Evolutionary conservation across 2,797 vertebrate genomes (phyloP).

Genomic region (Sus cebifrons): DNA sequence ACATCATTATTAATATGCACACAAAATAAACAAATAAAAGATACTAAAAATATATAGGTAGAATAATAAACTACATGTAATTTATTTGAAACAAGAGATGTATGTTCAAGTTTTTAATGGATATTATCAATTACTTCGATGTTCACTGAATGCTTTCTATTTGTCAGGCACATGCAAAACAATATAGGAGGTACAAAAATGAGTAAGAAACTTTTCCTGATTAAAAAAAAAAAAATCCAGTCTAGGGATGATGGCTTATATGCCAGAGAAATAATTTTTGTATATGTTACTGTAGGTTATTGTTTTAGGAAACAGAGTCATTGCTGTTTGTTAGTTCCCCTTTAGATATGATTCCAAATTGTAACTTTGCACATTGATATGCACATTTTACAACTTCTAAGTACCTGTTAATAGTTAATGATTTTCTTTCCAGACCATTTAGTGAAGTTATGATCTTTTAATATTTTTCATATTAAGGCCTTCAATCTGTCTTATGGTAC

Average conservation of each 20-base stretch:
- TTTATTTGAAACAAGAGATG: not conserved
- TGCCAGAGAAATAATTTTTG: conserved; percentile 32
- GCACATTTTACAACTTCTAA: conserved; percentile 65
- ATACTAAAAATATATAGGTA: not conserved
- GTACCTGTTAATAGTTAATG: conserved; percentile 72
- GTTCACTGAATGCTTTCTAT: not conserved
- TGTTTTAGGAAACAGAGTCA: conserved; percentile 30
- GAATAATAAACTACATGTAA: conserved; percentile 9
- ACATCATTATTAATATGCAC: not conserved
- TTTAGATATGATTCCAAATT: conserved; percentile 29
- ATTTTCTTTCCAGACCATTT: conserved; percentile 70
- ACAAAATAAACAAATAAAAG: not conserved
- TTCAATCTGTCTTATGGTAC: conserved; percentile 59
- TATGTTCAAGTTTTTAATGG: not conserved
- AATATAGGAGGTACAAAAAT: not conserved
- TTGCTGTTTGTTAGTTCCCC: conserved; percentile 2
- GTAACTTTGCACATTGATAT: not conserved
- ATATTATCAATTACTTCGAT: not conserved
- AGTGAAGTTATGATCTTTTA: conserved; percentile 68
- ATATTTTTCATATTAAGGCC: conserved; percentile 71
- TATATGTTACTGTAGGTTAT: not conserved
- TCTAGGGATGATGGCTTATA: not conserved
- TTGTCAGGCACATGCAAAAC: not conserved
- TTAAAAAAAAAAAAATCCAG: not conserved
- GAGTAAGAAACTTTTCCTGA: not conserved